Conservation (phyloP, 1,140 invertebrate genomes). For the Lordiphosa stackelbergi region DNA sequence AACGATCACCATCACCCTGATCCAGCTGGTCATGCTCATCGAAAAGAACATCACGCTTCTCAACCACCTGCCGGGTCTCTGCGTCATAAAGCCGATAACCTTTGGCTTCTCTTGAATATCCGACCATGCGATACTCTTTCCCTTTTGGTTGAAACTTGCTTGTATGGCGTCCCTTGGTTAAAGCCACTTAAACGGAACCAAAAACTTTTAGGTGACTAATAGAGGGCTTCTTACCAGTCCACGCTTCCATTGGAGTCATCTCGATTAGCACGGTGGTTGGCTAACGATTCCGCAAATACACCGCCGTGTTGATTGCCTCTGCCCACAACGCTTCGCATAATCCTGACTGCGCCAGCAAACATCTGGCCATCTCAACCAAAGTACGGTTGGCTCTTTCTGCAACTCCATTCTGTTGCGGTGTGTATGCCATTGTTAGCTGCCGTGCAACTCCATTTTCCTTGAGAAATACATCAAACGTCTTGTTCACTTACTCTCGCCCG, state of each 20-base stretch:
- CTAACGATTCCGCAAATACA: too few species aligned
- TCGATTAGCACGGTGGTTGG: rapidly evolving
- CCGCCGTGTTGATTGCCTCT: too few species aligned
- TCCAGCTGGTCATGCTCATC: background rate
- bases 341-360: too few species aligned
- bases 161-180: constrained; percentile 1
- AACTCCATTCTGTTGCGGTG: too few species aligned
- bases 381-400: too few species aligned
- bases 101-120: constrained; percentile 1
- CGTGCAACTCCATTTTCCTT: too few species aligned
- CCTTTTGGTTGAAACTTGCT: constrained; percentile 14
- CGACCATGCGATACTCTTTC: constrained; percentile 17
- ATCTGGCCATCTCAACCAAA: too few species aligned
- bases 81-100: background rate
- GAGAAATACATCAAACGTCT: too few species aligned
- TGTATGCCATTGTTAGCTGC: too few species aligned
- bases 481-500: too few species aligned
- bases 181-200: constrained; percentile 12
- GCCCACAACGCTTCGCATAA: too few species aligned
- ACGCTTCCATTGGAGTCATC: constrained; percentile 8
- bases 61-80: background rate
- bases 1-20: background rate
- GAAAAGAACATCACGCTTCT: constrained; percentile 4
- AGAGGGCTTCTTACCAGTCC: constrained; percentile 14
- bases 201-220: constrained; percentile 18